Percentiles rank a stretch among this genome's conserved stretches.
Conservation (phyloP, 1,140 invertebrate species). For the Anoplophora glabripennis region DNA sequence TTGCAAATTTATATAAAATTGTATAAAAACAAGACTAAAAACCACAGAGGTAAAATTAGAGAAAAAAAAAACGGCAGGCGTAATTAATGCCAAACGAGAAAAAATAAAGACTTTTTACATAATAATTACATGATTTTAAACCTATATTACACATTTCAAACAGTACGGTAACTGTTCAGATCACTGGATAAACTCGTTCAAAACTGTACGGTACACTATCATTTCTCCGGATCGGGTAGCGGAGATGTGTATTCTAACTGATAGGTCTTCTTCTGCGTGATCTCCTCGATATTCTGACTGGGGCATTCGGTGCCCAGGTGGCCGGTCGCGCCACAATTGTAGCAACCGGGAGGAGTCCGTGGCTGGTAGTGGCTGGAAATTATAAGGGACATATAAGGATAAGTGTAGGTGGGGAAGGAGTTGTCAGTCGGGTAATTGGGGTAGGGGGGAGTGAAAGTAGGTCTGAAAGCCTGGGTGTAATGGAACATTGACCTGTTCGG, state of each 20-base stretch:
- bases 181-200: conserved; percentile 1
- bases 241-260: conserved; percentile 41
- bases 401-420: conserved; percentile 47
- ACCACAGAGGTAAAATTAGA: not conserved
- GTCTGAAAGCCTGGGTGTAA: conserved; percentile 26
- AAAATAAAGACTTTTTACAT: too few species aligned
- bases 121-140: not conserved
- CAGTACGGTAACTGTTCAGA: conserved; percentile 29
- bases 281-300: conserved; percentile 83
- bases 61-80: not conserved
- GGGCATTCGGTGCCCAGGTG: conserved; percentile 82
- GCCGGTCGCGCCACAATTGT: conserved; percentile 72
- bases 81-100: not conserved
- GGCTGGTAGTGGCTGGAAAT: conserved; percentile 48
- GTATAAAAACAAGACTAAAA: not conserved
- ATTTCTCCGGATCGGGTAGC: conserved; percentile 23
- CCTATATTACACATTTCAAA: conserved; percentile 16
- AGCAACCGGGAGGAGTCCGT: conserved; percentile 54
- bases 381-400: conserved; percentile 50
- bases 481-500: conserved; percentile 40
- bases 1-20: not conserved
- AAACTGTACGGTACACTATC: conserved; percentile 4
- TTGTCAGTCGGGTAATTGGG: conserved; percentile 21
- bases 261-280: conserved; percentile 66
- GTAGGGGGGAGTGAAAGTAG: conserved; percentile 36